phyloP scores from a whole-genome alignment of 2,888 invertebrate species.

The Steromphala cineraria region DNA sequence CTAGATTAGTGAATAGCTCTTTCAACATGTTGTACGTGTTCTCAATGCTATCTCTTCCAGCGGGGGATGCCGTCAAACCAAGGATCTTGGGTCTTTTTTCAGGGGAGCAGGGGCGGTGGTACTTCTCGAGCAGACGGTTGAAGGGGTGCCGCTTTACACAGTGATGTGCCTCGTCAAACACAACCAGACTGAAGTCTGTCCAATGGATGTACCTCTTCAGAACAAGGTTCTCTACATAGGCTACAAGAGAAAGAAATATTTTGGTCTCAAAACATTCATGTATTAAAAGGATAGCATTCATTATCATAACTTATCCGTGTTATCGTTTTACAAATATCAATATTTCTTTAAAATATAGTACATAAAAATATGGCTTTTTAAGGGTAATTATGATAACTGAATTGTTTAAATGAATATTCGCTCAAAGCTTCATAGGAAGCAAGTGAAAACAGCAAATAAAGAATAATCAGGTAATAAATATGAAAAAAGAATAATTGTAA shows the following conservation, averaged over 20 bases:
- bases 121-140: slow-evolving; percentile 48
- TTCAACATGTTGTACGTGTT: slow-evolving; percentile 57
- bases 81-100: slow-evolving; percentile 56
- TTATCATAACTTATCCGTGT: no score
- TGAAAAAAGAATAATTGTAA: no score
- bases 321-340: background rate
- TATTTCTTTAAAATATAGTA: background rate
- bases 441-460: no score
- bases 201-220: slow-evolving; percentile 51
- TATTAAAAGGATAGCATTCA: no score
- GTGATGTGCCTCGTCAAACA: slow-evolving; percentile 72
- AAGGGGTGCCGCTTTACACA: slow-evolving; percentile 69
- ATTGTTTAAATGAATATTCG: no score
- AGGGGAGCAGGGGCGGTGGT: slow-evolving; percentile 40
- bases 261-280: background rate
- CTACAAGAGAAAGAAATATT: slow-evolving; percentile 43
- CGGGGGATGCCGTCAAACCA: slow-evolving; percentile 71
- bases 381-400: background rate
- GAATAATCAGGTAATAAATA: no score
- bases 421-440: no score
- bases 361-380: no score
- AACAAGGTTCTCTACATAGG: slow-evolving; percentile 61
- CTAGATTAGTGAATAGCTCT: slow-evolving; percentile 55
- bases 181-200: slow-evolving; percentile 63
- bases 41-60: slow-evolving; percentile 54